Evolutionary conservation across 2,888 invertebrate species (phyloP), one percentile per base, ranked within the genome.

Genomic region (Salpingus planirostris): DNA sequence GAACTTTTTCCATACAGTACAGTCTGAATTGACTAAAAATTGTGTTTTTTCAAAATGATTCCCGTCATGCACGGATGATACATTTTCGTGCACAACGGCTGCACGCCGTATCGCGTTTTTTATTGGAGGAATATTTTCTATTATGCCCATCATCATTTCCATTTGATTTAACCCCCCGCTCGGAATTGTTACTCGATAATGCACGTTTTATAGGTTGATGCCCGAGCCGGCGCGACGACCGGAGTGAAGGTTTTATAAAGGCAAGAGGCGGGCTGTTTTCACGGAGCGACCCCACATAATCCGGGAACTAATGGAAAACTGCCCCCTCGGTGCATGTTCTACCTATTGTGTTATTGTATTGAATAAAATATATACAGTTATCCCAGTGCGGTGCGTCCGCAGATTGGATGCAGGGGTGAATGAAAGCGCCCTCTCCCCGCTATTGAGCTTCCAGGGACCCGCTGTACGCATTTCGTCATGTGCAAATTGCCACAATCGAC

Each of bases 341-440:
- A 52, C 52, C 56, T 52, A 57, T 59, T 59, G 57, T 61, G 56
- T 56, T 56, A 50, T 57, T 56, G 52, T 54, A 60, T 55, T 60
- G 59, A 59, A 59, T 60, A 62, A 62, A 60, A 62, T 59, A 58
- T 59, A 59, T 57, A 60, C 58, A 59, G 59, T 60, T 60, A 59
- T 58, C 55, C 51, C 50, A 48, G 47, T 47, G 51, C 47, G 52
- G 52, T 48, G 43, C 42, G 44, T 47, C 42, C 51, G 47, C 48
- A 48, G 52, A 55, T 50, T 50, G 48, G 50, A 49, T 46, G 46
- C 59, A 29, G 35, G 36, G 35, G 39, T n/a, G 33, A 33, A 32
- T 27, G 23, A 31, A 31, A 31, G 18, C 27, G 29, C 37, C 18
- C 35, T 34, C 29, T 33, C 18, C 25, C n/a, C n/a, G n/a, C n/a